Base-by-base conservation (phyloP, 2,113 vertebrate species). In the Himantopus leucocephalus region DNA sequence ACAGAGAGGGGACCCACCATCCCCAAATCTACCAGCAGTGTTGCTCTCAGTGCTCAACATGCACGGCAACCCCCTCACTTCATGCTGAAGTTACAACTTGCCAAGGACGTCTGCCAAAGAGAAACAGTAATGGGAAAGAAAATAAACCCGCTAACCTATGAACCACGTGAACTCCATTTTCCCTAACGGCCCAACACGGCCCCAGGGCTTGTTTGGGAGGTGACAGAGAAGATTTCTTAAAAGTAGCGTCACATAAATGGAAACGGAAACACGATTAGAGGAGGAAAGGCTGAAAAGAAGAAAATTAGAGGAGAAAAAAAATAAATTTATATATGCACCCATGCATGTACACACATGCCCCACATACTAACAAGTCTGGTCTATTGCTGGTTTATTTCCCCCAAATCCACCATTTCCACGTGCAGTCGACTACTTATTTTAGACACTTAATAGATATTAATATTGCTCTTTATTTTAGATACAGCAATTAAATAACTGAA, bases 1-100 rank as follows among this genome's bases (percentile, higher is more conserved):
- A 81, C 0, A 1, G 45, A 58, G 30, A 50, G 14, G 8, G 39
- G n/a, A 47, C 13, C 21, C 23, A 12, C 14, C 1, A 15, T 45
- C 35, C 32, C 20, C 56, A 53, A 47, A 37, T 23, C 39, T 71
- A 55, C 35, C 4, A 0, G 19, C 8, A n/a, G 1, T 1, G 8
- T 17, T 45, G 34, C 22, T 64, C 52, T 68, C 19, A 12, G 66
- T 3, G 43, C 50, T 68, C 59, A 22, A 15, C 24, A 19, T 12
- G 11, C 48, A 50, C 22, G 2, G 48, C 22, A 50, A 50, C 3
- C 24, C 55, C n/a, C 24, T 43, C 5, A 1, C 47, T 83, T 70
- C 35, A 16, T 5, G 21, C 9, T 14, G 15, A 70, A 32, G 52
- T 60, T 47, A 55, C 35, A 45, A 10, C 32, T 37, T 48, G 55